Base-by-base conservation (phyloP, 2,888 invertebrate genomes). In the Tipula vernalis region DNA sequence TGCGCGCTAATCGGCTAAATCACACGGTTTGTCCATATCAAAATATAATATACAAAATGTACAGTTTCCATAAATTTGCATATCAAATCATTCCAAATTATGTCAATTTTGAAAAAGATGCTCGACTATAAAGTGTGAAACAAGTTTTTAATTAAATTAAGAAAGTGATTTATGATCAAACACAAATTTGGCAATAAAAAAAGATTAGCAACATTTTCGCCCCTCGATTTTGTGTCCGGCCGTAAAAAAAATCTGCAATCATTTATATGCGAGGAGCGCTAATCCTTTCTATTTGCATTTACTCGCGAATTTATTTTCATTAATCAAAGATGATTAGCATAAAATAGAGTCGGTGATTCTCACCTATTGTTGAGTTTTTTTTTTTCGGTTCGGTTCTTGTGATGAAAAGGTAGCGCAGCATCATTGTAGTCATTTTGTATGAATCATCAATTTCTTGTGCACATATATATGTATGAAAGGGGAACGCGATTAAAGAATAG, bases 271-370 rank as follows among this genome's bases (percentile, higher is more conserved):
- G 51, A 51, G 5, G 51, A 51, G 5, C 28, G 28, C 71, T 71
- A 71, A 71, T 71, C 71, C 71, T 71, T 71, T 71, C 71, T 71
- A 71, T 71, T 71, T 71, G 71, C 71, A 71, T 71, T 71, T 71
- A 71, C 71, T 71, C 71, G 71, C 71, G 71, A 71, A 71, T 71
- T 71, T 71, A 71, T 71, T 71, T 71, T 71, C 71, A 71, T 71
- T 71, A 71, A 71, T 71, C 71, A 71, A 28, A 18, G 28, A 28
- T 71, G 71, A 71, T 71, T 71, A 71, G 71, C 71, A 71, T 71
- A 71, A 28, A 71, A 71, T 71, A 71, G 71, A 71, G 71, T 28
- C 28, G 71, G 71, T 71, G 71, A 71, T 71, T 71, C 71, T 71
- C 71, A 71, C 71, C 12, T 28, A 18, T 71, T 18, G 0, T 18